Evolutionary conservation across 2,888 invertebrate species (phyloP).

Genomic region (Acronicta psi): DNA sequence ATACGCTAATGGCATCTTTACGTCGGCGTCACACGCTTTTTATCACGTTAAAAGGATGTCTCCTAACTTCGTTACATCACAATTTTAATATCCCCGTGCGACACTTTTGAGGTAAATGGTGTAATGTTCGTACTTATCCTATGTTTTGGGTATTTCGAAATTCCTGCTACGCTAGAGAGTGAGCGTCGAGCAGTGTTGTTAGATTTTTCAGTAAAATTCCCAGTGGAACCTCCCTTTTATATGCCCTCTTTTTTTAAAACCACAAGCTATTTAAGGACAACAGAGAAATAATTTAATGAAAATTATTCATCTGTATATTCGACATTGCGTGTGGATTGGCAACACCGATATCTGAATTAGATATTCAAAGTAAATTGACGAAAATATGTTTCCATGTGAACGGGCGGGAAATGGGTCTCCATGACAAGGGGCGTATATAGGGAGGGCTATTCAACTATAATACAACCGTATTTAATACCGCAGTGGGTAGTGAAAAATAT

Average conservation of each 20-base stretch:
- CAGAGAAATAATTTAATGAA: slow-evolving; percentile 4
- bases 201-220: too few species aligned
- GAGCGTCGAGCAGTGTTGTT: too few species aligned
- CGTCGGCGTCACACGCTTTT: slow-evolving; percentile 6
- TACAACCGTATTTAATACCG: slow-evolving; percentile 11
- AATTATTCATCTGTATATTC: slow-evolving; percentile 24
- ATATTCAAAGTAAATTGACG: slow-evolving; percentile 17
- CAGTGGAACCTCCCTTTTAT: too few species aligned
- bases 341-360: neutral
- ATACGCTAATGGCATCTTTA: slow-evolving; percentile 10
- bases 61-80: slow-evolving; percentile 12
- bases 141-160: too few species aligned
- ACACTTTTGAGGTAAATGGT: slow-evolving; percentile 7
- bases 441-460: too few species aligned
- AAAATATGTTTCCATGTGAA: slow-evolving; percentile 35
- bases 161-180: too few species aligned
- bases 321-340: slow-evolving; percentile 4
- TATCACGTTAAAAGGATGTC: slow-evolving; percentile 22
- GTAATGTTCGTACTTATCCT: neutral
- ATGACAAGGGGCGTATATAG: slow-evolving; percentile 13
- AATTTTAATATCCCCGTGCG: slow-evolving; percentile 13
- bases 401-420: slow-evolving; percentile 20
- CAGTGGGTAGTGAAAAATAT: too few species aligned
- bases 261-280: too few species aligned
- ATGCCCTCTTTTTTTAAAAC: too few species aligned